Evolutionary conservation across 2,797 vertebrate species (phyloP).

Genomic region (Mus minutoides): DNA sequence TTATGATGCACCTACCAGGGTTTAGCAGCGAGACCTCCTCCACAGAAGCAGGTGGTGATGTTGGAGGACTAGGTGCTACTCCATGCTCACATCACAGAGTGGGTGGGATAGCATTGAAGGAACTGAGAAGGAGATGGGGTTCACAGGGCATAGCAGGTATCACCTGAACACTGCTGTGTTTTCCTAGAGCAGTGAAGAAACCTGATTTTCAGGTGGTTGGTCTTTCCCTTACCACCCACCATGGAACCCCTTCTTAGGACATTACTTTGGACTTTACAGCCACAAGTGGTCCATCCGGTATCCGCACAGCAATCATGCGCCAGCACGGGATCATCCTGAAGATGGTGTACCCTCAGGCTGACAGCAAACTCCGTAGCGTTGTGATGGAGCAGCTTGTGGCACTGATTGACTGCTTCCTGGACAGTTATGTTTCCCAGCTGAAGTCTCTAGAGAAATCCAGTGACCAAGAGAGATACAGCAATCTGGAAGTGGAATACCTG

Average conservation of each 20-base stretch:
- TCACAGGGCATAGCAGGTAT: not conserved
- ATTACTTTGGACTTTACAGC: slow-evolving; percentile 85
- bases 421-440: slow-evolving; percentile 94
- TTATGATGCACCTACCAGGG: not conserved
- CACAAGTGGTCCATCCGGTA: slow-evolving; percentile 85
- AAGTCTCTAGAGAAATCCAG: slow-evolving; percentile 91
- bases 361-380: slow-evolving; percentile 91
- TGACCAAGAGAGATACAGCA: slow-evolving; percentile 92
- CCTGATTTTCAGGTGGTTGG: not conserved
- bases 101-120: not conserved
- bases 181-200: not conserved
- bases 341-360: slow-evolving; percentile 92
- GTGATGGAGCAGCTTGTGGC: slow-evolving; percentile 95
- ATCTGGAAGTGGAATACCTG: slow-evolving; percentile 93
- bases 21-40: not conserved
- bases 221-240: not conserved
- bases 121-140: not conserved
- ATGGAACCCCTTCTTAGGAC: not conserved
- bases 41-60: not conserved
- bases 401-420: slow-evolving; percentile 92
- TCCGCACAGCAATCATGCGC: slow-evolving; percentile 89
- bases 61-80: not conserved
- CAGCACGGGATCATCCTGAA: slow-evolving; percentile 93
- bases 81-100: not conserved
- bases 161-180: not conserved